Percentiles rank a stretch among this genome's conserved stretches.
These are phyloP conservation scores for Microctenopoma lineatum DNA, from an alignment of 2,797 vertebrate genomes.

Conservation along the genomic window DNA sequence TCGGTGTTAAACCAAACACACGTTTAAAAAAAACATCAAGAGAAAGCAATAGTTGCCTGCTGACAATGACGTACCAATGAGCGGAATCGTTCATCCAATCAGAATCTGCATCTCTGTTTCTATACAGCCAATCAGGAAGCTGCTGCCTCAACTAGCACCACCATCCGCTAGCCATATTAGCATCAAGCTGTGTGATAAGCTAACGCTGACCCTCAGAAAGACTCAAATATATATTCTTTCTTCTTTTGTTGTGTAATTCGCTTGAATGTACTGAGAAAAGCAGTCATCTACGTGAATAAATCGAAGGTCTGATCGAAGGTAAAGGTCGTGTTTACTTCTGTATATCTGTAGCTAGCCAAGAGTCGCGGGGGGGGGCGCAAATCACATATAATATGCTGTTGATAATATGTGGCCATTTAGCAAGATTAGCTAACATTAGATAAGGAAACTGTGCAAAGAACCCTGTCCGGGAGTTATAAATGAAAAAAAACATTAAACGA, in stretches of 20 bases:
- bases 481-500: not conserved
- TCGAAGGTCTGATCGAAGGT: constrained; percentile 58
- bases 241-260: constrained; percentile 12
- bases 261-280: constrained; percentile 22
- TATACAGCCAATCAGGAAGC: constrained; percentile 66
- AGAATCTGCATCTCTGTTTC: constrained; percentile 12
- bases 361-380: constrained; percentile 63
- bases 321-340: constrained; percentile 36
- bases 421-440: constrained; percentile 13
- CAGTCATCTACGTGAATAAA: constrained; percentile 15
- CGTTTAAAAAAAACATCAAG: not conserved
- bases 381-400: constrained; percentile 44
- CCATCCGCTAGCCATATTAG: constrained; percentile 56
- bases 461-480: not conserved
- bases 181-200: constrained; percentile 47
- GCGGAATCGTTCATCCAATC: constrained; percentile 75
- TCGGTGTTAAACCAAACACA: no score
- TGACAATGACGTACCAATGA: constrained; percentile 49
- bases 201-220: constrained; percentile 9
- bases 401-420: constrained; percentile 39
- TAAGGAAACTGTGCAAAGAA: constrained; percentile 23
- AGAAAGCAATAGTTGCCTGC: not conserved
- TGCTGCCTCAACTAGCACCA: constrained; percentile 17
- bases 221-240: not conserved
- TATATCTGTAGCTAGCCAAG: constrained; percentile 37